These are phyloP conservation scores for Nemotelus pantherinus DNA, from an alignment of 2,888 invertebrate genomes.

Conservation along the genomic window DNA sequence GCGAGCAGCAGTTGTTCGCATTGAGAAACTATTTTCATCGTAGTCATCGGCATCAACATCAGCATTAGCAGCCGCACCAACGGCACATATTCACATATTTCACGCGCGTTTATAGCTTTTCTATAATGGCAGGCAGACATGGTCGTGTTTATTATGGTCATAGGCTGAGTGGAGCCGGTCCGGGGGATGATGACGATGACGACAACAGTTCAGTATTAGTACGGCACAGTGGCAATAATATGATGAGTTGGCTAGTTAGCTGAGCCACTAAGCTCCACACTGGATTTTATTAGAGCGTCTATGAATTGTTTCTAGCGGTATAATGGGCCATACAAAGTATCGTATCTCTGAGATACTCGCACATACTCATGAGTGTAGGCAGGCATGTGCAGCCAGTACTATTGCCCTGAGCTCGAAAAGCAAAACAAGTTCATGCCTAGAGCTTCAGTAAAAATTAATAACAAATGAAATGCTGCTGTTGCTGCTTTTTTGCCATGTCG, in stretches of 20 bases:
- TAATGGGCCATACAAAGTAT: no score
- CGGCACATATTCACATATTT: neutral
- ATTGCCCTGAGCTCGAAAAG: neutral
- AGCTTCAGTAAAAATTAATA: conserved; percentile 27
- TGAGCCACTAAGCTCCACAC: no score
- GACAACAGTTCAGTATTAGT: no score
- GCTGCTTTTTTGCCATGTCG: neutral
- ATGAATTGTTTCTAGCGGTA: no score
- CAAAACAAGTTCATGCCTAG: conserved; percentile 23
- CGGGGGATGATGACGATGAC: neutral
- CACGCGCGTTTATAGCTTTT: conserved; percentile 17
- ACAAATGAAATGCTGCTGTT: conserved; percentile 13
- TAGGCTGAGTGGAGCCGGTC: neutral
- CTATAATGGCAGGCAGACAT: neutral
- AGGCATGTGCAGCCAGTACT: no score
- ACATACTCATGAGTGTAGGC: no score
- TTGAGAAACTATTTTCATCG: conserved; percentile 25
- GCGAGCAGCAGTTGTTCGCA: neutral
- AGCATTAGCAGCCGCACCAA: neutral
- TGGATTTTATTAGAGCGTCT: no score
- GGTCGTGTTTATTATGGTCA: neutral
- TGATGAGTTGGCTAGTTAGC: no score
- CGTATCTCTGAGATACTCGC: no score
- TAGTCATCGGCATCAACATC: conserved; percentile 18
- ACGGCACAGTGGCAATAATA: no score